Evolutionary conservation across 2,113 vertebrate species (phyloP), one percentile per base, ranked within the genome.

Genomic region (Festucalex cinctus): DNA sequence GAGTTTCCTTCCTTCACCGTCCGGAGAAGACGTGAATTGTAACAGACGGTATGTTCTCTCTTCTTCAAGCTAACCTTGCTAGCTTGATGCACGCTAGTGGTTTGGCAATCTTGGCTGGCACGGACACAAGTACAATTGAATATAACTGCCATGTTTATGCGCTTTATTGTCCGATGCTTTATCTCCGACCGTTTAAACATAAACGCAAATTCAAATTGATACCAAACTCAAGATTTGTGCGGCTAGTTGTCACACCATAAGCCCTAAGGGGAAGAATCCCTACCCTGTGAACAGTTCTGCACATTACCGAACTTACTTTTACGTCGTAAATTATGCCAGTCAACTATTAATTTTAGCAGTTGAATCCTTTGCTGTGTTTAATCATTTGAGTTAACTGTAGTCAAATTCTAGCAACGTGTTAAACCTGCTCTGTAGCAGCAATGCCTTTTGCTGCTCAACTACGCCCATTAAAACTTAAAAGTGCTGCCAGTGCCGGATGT

Each of bases 31-130:
- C 80, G 79, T 75, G 70, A 75, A 43, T 26, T 62, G 83, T 86
- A 83, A 70, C 83, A 85, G 84, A 85, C 80, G 89, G 89, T 90
- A 88, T 24, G 89, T 85, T 82, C 73, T 74, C 68, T 71, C 69
- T 75, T 61, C 68, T 74, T 78, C 17, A 28, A 70, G 87, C 83
- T 82, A 83, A 74, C 73, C 63, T 39, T 66, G 77, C 68, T 85
- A 85, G 75, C 83, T 68, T 75, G 60, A 57, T 71, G 84, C 86
- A 75, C 67, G 60, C 32, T 82, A 37, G 17, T 35, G 28, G 32
- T 65, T 32, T 70, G 66, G 71, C 44, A 74, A 65, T 65, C 71
- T 70, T 75, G 74, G 75, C 79, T 84, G 69, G 41, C n/a, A 5
- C 59, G 13, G n/a, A 9, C 37, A 41, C 5, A n/a, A 20, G 3